Evolutionary conservation across 2,797 vertebrate species (phyloP), one percentile per base, ranked within the genome.

Genomic region (Macrochelys suwanniensis): DNA sequence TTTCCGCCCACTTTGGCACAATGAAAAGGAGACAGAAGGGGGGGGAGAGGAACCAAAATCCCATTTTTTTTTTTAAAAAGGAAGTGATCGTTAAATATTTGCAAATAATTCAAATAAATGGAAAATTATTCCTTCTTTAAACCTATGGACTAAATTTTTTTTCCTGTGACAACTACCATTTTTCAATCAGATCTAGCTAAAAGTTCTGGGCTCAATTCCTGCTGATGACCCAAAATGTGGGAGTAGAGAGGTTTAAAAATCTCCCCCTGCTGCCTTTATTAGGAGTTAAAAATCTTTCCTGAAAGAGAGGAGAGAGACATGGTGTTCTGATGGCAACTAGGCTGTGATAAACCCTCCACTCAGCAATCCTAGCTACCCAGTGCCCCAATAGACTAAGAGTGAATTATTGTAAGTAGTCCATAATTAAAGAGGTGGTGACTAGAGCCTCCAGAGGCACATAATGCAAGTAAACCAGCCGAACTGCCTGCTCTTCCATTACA

Each of bases 381-480:
- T 1, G 54, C 6, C 92, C 26, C 26, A 57, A 71, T 59, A 92
- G 54, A 76, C 1, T 37, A 0, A 80, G 87, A 85, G 49, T 6
- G 15, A 33, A 77, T 47, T 83, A 49, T 21, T 89, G 85, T 88
- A 76, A 76, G n/a, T 1, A 89, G 37, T 2, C 51, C 37, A 37
- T 7, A 71, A 92, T 82, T 84, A 77, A 92, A 88, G 84, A 0
- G 25, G 47, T 87, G 37, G 28, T 0, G 47, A 33, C 76, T 51
- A 28, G 7, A 74, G 28, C 2, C n/a, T 23, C 28, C 2, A 0
- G 1, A 77, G 74, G n/a, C 21, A 9, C 23, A 31, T 0, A 6
- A 47, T 0, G 1, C 10, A 0, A 0, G 80, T 74, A 37, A 81
- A 50, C 21, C 3, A 31, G 5, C 56, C 25, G 49, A 68, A 12